Evolutionary conservation across 2,888 invertebrate species (phyloP), one percentile per base, ranked within the genome.

Genomic region (Habroteleia sp.): DNA sequence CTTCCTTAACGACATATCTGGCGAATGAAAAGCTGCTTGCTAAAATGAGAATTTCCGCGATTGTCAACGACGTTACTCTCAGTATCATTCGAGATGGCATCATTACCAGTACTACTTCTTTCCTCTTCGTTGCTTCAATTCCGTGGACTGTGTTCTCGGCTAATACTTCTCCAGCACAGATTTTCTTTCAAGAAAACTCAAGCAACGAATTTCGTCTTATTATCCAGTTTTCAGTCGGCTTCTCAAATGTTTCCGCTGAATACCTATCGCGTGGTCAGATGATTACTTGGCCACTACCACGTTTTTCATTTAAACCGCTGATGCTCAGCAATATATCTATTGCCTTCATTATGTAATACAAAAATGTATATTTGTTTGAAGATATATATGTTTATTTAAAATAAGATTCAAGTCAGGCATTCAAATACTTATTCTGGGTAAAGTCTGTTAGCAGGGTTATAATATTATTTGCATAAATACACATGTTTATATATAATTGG

Each of bases 151-250:
- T n/a, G 33, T 62, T 62, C 25, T 44, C 39, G 16, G 37, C 54
- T 62, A 68, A 74, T 56, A 56, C 62, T 35, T 66, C 29, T 60
- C 35, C 8, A 42, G 41, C 20, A 16, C 41, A 56, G 37, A 58
- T 39, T 65, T 60, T 50, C 73, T 27, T 60, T 42, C 29, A 48
- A 17, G 29, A 50, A 44, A 44, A 37, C 60, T 66, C 52, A 20
- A 62, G 41, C 50, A 52, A 50, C 76, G 74, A 75, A 79, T 77
- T 74, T 69, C 52, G 68, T 71, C 74, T 76, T 73, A 76, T 77
- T 77, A 77, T 77, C 68, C 65, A 41, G 52, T 50, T 74, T 46
- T 41, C 50, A 31, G 25, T 10, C 17, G 27, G 37, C 14, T 56
- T 60, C 54, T 27, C 17, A 50, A 60, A 60, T 37, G 56, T 78